Percentiles rank a stretch among this genome's conserved stretches.
These are phyloP conservation scores for Mormyrus iriodes DNA, from an alignment of 2,113 vertebrate species.

Conservation along the genomic window DNA sequence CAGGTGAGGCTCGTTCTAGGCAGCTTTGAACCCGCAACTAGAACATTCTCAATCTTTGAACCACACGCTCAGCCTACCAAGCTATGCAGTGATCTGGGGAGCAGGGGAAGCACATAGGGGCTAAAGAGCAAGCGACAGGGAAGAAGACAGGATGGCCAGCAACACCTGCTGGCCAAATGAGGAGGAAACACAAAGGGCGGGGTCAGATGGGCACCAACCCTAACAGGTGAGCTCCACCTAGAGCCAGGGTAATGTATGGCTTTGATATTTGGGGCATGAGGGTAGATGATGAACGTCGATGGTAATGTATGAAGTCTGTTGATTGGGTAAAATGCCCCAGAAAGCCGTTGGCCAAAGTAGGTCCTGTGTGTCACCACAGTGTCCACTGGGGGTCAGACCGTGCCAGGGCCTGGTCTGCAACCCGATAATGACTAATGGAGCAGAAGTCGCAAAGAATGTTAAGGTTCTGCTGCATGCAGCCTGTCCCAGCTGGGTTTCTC, in stretches of 20 bases:
- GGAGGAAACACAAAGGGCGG: no score
- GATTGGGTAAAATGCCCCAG: background rate
- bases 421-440: background rate
- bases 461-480: background rate
- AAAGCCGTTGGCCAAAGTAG: background rate
- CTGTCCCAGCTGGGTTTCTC: background rate
- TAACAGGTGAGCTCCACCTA: no score
- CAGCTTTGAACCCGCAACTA: no score
- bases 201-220: no score
- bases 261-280: background rate
- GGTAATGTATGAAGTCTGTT: background rate
- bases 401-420: background rate
- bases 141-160: no score
- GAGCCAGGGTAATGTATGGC: background rate
- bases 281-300: background rate
- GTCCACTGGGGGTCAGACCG: background rate
- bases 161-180: no score
- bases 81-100: no score
- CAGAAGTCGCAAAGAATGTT: background rate
- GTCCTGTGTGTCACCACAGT: background rate
- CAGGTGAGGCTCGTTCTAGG: no score
- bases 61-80: no score
- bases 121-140: no score
- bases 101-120: no score
- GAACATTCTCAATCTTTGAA: no score